Evolutionary conservation across 2,113 vertebrate genomes (phyloP), one percentile per base, ranked within the genome.

Genomic region (Osmerus eperlanus): DNA sequence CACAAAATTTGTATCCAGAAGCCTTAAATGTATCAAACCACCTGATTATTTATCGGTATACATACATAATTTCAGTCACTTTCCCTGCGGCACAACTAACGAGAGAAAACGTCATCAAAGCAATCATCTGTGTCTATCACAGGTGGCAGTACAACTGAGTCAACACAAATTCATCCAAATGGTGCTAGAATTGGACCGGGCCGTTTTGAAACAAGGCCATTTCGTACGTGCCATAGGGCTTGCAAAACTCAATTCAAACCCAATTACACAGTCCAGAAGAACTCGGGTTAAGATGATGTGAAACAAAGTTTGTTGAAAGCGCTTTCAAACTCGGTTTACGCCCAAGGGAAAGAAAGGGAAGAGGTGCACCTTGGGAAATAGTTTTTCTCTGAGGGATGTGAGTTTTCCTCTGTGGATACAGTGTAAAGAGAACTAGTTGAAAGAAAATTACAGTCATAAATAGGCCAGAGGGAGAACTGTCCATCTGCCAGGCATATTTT

Each of bases 241-340:
- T 47, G 9, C 41, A 7, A 47, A 47, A 47, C 41, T 47, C 18
- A n/a, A n/a, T 9, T n/a, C 41, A 21, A 67, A 71, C 41, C 47
- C 60, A 64, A 71, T 71, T 65, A 32, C 29, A 19, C 56, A 41
- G 64, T 77, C 65, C 61, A 55, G 61, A 68, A 76, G 47, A 66
- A 71, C 21, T 53, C 56, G 47, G 68, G 70, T 72, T 72, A 72
- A 55, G 28, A 67, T 72, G 53, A 77, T 54, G 54, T n/a, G 65
- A 77, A 72, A 65, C 7, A n/a, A 16, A 65, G 15, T 41, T 65
- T 16, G 5, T 65, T 65, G 32, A 8, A 62, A 25, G 28, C 60
- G 14, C 23, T 62, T 62, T 62, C 60, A 62, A 25, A 13, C 12
- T 62, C 25, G 13, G 25, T 13, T 62, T 28, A 25, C 28, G 60